phyloP scores from a whole-genome alignment of 2,888 invertebrate species.

The Branchellion lobata region DNA sequence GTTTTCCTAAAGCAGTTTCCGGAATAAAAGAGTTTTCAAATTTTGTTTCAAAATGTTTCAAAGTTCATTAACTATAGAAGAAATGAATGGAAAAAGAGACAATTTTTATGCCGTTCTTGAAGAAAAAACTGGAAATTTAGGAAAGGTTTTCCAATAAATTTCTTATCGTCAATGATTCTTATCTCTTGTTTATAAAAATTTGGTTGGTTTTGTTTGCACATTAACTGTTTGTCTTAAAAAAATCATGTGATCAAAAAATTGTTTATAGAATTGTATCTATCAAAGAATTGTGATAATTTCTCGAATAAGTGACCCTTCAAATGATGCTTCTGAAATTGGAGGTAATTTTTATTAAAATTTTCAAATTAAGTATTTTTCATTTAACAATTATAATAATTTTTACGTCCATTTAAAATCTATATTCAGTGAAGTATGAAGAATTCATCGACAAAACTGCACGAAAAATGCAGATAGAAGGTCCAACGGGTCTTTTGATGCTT shows the following conservation, averaged over 20 bases:
- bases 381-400: background rate
- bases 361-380: background rate
- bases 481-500: constrained; percentile 37
- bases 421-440: constrained; percentile 27
- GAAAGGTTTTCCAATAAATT: background rate
- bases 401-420: too few relatives aligned
- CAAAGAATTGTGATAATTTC: constrained; percentile 37
- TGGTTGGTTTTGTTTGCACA: too few relatives aligned
- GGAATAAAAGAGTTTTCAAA: background rate
- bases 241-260: too few relatives aligned
- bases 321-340: constrained; percentile 25
- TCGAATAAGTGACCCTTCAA: background rate
- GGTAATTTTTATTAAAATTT: background rate
- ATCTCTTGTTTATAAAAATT: too few relatives aligned
- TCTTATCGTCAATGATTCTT: background rate
- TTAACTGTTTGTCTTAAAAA: too few relatives aligned
- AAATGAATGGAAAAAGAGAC: constrained; percentile 30
- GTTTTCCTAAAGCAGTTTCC: too few relatives aligned
- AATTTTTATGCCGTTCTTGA: constrained; percentile 34
- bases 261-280: constrained; percentile 37
- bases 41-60: background rate
- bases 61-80: constrained; percentile 4
- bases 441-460: constrained; percentile 27
- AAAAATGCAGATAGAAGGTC: constrained; percentile 13
- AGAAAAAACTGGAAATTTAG: constrained; percentile 21